Evolutionary conservation across 2,797 vertebrate genomes (phyloP).

Genomic region (Semaprochilodus insignis): DNA sequence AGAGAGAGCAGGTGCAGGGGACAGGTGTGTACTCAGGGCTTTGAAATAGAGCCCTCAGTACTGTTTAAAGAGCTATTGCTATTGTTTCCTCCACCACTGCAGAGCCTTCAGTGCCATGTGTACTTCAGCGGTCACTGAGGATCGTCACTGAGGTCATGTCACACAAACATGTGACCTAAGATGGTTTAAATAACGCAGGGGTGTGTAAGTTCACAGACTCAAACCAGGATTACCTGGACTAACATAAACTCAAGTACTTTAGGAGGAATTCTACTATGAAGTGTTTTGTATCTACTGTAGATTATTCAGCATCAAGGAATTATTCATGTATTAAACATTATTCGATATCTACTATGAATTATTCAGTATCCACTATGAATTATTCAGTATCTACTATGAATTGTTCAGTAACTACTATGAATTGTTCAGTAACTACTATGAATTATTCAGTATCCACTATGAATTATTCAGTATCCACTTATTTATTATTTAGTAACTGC

Average conservation of each 20-base stretch:
- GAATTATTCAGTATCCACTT: neutral
- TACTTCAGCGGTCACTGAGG: neutral
- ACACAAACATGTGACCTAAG: neutral
- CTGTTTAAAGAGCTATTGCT: slow-evolving; percentile 22
- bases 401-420: neutral
- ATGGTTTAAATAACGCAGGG: slow-evolving; percentile 4
- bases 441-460: neutral
- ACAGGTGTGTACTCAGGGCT: slow-evolving; percentile 34
- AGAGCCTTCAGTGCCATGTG: neutral
- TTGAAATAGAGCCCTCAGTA: slow-evolving; percentile 2
- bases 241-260: neutral
- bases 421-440: neutral
- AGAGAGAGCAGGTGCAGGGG: slow-evolving; percentile 36
- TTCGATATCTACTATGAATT: neutral
- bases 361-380: neutral
- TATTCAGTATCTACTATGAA: neutral
- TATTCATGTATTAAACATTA: neutral
- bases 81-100: neutral
- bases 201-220: neutral
- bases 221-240: neutral
- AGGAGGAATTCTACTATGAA: neutral
- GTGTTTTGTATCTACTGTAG: neutral
- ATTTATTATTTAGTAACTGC: neutral
- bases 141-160: neutral
- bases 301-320: neutral